Evolutionary conservation across 1,140 invertebrate species (phyloP), one percentile per base, ranked within the genome.

Genomic region (Papilio aristodemus): DNA sequence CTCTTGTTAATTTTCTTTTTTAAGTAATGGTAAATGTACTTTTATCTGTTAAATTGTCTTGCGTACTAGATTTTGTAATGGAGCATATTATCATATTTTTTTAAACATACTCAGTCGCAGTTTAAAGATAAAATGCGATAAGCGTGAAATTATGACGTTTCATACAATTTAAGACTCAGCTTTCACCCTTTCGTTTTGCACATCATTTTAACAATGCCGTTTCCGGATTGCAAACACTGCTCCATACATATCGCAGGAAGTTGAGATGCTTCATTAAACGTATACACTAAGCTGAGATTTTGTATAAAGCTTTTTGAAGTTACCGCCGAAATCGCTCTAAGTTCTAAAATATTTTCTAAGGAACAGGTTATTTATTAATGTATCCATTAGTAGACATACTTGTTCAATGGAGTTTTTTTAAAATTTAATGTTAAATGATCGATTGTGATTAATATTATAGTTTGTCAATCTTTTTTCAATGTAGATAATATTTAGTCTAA

Each of bases 191-290:
- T 87, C 81, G 67, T 81, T 76, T 75, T 80, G 62, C 73, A 67
- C 64, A 68, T 78, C 54, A 59, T 63, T 62, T 38, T 63, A 59
- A 87, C 82, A 90, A 90, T 80, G 82, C 70, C 74, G 69, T 87
- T 84, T 90, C 86, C 87, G 84, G 87, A 78, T 88, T 81, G 80
- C 83, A 75, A 84, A 84, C 79, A 76, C 76, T 68, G 46, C 78
- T 85, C 85, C 84, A 86, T 86, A 74, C 72, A 63, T 71, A 22
- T 25, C 75, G 72, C 85, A 86, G 87, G 87, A 90, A 86, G 80
- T 85, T 71, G 74, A 57, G 59, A 85, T 59, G 87, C 76, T 85
- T 85, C 84, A 86, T 90, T 89, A 85, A 76, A 63, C 70, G 11
- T 57, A 64, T 72, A 80, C 83, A 80, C 77, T 73, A 71, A 62